Evolutionary conservation across 2,113 vertebrate species (phyloP).

Genomic region (Perca fluviatilis): DNA sequence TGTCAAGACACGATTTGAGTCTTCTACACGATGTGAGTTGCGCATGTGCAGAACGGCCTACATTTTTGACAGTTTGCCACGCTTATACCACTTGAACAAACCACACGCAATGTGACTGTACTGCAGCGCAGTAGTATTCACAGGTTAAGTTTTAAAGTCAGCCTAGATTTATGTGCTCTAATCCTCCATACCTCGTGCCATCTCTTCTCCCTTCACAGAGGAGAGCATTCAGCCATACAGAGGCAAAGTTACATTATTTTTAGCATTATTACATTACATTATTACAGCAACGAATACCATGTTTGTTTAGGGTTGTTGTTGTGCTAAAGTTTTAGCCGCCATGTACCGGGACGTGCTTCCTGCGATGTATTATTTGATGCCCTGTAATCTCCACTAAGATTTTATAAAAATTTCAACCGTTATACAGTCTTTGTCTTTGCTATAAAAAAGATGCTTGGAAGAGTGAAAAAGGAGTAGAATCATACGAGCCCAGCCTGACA

Average conservation of each 20-base stretch:
- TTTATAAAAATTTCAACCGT: constrained; percentile 8
- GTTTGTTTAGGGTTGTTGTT: background rate
- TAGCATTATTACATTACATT: too few species aligned
- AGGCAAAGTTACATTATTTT: background rate
- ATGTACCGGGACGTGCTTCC: background rate
- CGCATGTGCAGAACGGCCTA: too few species aligned
- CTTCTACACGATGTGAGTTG: too few species aligned
- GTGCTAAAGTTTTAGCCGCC: background rate
- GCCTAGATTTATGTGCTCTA: constrained; percentile 6
- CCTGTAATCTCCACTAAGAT: background rate
- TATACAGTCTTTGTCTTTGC: background rate
- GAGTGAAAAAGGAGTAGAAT: background rate
- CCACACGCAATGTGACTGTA: background rate
- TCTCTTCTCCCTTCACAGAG: background rate
- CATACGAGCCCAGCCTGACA: background rate
- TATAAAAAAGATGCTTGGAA: background rate
- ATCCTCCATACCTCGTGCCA: background rate
- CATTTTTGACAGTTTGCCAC: too few species aligned
- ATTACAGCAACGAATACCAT: background rate
- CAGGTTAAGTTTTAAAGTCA: background rate
- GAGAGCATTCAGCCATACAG: background rate
- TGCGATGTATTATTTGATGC: background rate
- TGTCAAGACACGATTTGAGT: too few species aligned
- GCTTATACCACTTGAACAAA: too few species aligned
- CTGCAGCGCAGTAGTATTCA: background rate